Percentiles rank a stretch among this genome's conserved stretches.
Conservation (phyloP, 1,140 invertebrate species). For the Magallana angulata region DNA sequence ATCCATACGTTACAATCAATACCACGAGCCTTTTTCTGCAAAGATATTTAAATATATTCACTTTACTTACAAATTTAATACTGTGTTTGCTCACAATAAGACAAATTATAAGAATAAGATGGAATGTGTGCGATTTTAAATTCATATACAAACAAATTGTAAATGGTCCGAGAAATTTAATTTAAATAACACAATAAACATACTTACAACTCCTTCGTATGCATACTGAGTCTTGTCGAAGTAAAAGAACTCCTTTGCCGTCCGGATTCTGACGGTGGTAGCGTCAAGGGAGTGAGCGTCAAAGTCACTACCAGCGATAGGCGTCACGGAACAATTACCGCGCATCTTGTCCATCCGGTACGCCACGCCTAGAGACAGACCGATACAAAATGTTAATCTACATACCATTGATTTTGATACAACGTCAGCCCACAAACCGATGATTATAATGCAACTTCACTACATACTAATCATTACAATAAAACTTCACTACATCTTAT, state of each 20-base stretch:
- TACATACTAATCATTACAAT: no score
- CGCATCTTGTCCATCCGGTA: slow-evolving; percentile 60
- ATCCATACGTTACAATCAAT: slow-evolving; percentile 64
- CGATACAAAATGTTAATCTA: no score
- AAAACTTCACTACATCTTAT: no score
- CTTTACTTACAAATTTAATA: no score
- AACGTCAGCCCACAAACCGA: no score
- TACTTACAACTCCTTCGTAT: slow-evolving; percentile 63
- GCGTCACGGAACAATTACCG: slow-evolving; percentile 59
- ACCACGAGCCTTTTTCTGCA: slow-evolving; percentile 56
- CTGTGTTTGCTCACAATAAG: no score
- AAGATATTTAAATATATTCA: no score
- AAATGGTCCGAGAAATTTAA: not conserved
- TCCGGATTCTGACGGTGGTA: slow-evolving; percentile 59
- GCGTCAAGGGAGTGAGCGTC: slow-evolving; percentile 55
- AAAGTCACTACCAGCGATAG: slow-evolving; percentile 57
- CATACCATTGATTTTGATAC: no score
- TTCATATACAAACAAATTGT: no score
- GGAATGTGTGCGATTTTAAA: no score
- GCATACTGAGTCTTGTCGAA: slow-evolving; percentile 57
- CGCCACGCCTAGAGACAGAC: slow-evolving; percentile 58
- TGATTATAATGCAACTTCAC: no score
- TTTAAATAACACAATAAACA: not conserved
- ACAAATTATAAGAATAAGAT: no score
- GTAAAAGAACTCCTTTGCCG: slow-evolving; percentile 65